These are phyloP conservation scores for Dromius quadrimaculatus DNA, from an alignment of 2,888 invertebrate species.

Conservation along the genomic window DNA sequence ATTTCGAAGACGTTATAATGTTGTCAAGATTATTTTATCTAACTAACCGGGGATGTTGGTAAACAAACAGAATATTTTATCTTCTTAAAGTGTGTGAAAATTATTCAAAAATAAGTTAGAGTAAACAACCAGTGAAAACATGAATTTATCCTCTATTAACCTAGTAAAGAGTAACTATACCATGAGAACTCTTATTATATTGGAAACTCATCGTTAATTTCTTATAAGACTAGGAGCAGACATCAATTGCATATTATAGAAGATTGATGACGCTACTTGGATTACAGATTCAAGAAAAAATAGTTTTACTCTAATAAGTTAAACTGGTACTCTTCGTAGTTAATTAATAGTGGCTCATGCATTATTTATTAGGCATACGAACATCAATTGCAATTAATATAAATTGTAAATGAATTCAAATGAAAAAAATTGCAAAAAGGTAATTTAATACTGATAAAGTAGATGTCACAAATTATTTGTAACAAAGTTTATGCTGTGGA, in stretches of 20 bases:
- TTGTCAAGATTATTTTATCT: slow-evolving; percentile 22
- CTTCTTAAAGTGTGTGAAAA: slow-evolving; percentile 14
- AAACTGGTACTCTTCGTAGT: slow-evolving; percentile 14
- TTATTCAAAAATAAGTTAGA: not conserved
- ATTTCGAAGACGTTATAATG: not conserved
- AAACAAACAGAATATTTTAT: slow-evolving; percentile 5
- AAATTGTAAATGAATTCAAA: too few species aligned
- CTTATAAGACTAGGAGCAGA: not conserved
- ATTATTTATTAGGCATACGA: slow-evolving; percentile 6
- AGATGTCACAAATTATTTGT: too few species aligned
- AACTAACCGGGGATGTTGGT: slow-evolving; percentile 5
- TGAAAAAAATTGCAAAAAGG: too few species aligned
- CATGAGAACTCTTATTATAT: not conserved
- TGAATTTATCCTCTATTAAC: not conserved
- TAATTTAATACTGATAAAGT: too few species aligned
- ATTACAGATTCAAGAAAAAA: slow-evolving; percentile 16
- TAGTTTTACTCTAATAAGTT: slow-evolving; percentile 27
- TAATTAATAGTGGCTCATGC: slow-evolving; percentile 29
- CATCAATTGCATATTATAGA: slow-evolving; percentile 6
- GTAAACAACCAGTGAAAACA: not conserved
- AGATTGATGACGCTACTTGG: not conserved
- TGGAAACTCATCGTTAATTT: not conserved
- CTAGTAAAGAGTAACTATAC: not conserved
- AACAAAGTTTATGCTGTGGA: too few species aligned
- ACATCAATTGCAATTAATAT: too few species aligned